phyloP scores from a whole-genome alignment of 2,113 vertebrate genomes.

The Oostethus manadensis region DNA sequence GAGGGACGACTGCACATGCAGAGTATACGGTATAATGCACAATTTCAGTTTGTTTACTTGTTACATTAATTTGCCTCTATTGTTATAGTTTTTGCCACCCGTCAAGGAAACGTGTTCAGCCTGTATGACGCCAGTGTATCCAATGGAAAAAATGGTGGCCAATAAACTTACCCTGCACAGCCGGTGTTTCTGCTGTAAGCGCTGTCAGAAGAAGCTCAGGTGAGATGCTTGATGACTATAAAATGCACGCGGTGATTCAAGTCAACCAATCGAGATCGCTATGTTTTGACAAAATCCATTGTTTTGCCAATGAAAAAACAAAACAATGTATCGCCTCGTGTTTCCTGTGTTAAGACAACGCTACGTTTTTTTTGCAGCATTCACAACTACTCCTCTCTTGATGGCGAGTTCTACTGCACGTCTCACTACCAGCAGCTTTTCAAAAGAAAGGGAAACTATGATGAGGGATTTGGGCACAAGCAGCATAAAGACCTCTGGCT shows the following conservation, averaged over 20 bases:
- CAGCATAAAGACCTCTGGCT: conserved; percentile 75
- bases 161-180: conserved; percentile 71
- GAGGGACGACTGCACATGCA: neutral
- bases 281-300: neutral
- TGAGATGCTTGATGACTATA: conserved; percentile 56
- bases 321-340: neutral
- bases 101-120: conserved; percentile 72
- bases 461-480: conserved; percentile 71
- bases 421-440: conserved; percentile 74
- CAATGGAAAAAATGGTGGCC: conserved; percentile 72
- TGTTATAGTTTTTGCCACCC: conserved; percentile 58
- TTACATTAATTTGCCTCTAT: conserved; percentile 35
- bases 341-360: neutral
- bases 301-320: conserved; percentile 7
- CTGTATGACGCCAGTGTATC: conserved; percentile 75
- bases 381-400: conserved; percentile 70
- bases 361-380: conserved; percentile 59
- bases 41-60: neutral
- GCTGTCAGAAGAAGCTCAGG: conserved; percentile 81
- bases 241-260: neutral
- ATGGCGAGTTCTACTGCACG: conserved; percentile 74
- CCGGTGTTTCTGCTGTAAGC: conserved; percentile 80
- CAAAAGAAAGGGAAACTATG: conserved; percentile 72
- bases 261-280: neutral
- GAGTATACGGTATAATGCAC: neutral